These are phyloP conservation scores for Verasper variegatus DNA, from an alignment of 2,113 vertebrate genomes.

Conservation along the genomic window DNA sequence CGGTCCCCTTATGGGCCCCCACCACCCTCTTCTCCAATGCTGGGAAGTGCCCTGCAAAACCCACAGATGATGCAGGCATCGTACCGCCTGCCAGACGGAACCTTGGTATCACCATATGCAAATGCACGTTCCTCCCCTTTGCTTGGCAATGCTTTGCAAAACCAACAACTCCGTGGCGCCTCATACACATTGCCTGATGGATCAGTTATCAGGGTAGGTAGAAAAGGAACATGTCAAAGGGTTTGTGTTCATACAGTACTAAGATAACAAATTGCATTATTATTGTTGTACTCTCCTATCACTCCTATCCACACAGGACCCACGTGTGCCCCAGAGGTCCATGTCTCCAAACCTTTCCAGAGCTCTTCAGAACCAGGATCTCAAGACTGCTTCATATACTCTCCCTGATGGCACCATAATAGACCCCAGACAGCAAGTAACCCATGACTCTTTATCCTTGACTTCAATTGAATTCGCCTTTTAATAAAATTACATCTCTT, in stretches of 20 bases:
- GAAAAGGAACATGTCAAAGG: background rate
- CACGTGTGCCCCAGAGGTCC: conserved; percentile 57
- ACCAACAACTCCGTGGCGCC: conserved; percentile 76
- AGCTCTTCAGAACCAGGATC: conserved; percentile 76
- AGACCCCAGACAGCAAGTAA: conserved; percentile 74
- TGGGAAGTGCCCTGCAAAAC: conserved; percentile 77
- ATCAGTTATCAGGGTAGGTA: conserved; percentile 68
- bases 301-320: conserved; percentile 58
- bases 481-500: background rate
- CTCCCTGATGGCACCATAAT: conserved; percentile 75
- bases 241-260: background rate
- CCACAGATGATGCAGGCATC: conserved; percentile 73
- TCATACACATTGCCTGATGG: conserved; percentile 78
- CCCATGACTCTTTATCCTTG: background rate
- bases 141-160: conserved; percentile 76
- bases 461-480: background rate
- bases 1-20: conserved; percentile 57
- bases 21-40: conserved; percentile 70
- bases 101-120: conserved; percentile 70
- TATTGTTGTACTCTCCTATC: background rate
- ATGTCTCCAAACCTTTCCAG: conserved; percentile 77
- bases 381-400: conserved; percentile 78
- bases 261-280: background rate
- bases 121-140: conserved; percentile 66
- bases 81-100: conserved; percentile 75